Percentiles rank a stretch among this genome's conserved stretches.
Conservation (phyloP, 2,797 vertebrate species). For the Linurgus olivaceus region DNA sequence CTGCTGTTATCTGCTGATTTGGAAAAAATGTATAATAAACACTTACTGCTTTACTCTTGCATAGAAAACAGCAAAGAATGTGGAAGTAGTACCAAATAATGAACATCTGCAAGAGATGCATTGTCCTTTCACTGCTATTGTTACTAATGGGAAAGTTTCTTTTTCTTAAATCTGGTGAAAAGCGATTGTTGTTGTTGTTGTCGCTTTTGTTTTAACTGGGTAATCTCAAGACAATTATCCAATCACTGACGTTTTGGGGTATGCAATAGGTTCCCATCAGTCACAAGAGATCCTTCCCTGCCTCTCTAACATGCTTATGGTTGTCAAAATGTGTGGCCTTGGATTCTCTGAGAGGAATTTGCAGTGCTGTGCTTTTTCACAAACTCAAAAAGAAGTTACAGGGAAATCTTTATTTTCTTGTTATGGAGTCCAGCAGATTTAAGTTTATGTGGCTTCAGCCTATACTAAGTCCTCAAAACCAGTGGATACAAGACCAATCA, state of each 20-base stretch:
- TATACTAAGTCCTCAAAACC: not conserved
- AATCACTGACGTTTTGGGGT: not conserved
- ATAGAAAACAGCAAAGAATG: conserved; percentile 7
- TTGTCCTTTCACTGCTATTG: not conserved
- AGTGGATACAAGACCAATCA: not conserved
- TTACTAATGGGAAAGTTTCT: not conserved
- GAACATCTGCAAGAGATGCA: not conserved
- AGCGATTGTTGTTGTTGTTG: not conserved
- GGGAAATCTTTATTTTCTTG: not conserved
- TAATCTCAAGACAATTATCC: not conserved
- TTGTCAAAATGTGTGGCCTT: not conserved
- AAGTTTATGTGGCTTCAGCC: not conserved
- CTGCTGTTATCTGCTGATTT: conserved; percentile 64
- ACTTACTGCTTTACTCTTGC: conserved; percentile 54
- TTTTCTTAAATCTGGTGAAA: not conserved
- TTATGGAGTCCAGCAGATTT: not conserved
- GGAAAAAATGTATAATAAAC: conserved; percentile 47
- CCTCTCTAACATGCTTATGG: not conserved
- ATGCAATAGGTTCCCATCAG: not conserved
- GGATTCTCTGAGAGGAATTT: not conserved
- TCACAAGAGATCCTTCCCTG: not conserved
- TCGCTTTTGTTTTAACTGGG: not conserved
- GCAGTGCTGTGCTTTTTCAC: not conserved
- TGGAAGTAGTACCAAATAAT: not conserved
- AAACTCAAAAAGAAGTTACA: not conserved